Base-by-base conservation (phyloP, 2,888 invertebrate species). In the Drosophila helvetica region DNA sequence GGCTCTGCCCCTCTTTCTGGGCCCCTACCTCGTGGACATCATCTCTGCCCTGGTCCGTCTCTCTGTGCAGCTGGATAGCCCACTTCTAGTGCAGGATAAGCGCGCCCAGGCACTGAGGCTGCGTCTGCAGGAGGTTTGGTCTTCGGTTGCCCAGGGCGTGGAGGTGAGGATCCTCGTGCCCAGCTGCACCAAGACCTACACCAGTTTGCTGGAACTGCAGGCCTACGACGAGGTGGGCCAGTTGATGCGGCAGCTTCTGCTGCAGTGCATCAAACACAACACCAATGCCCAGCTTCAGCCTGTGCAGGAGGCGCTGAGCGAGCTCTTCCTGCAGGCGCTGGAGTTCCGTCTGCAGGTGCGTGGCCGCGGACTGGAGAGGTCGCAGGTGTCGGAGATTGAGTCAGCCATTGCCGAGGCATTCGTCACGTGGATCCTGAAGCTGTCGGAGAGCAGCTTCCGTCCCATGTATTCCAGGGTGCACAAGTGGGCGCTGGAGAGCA, bases 371-470 rank as follows among this genome's bases (percentile, higher is more conserved):
- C 15, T 72, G 3, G 61, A 90, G 2, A 74, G 90, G 6, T 91
- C 91, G 10, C 92, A 93, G 53, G 93, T 96, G 0, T 93, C 94
- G 42, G 86, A 89, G 15, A 94, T 96, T 0, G 98, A 98, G 92
- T 93, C 94, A 17, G 93, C 95, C 84, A 94, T 97, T 0, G 94
- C 97, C 1, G 94, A 95, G 77, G 95, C 97, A 0, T 92, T 98
- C n/a, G 95, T 96, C 1, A 93, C 94, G 54, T 93, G 98, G 82
- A 95, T 98, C 27, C 92, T 98, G 55, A 98, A 98, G 91, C 92
- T 98, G 30, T 98, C 98, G 0, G 98, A 98, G 91, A 95, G 95
- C 1, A 95, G 95, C 46, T 99, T 99, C 92, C 94, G 96, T 72
- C 98, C 98, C 0, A 94, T 98, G 83, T 98, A 97, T 91, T 95